Evolutionary conservation across 2,797 vertebrate genomes (phyloP), one percentile per base, ranked within the genome.

Genomic region (Neosilurus hyrtlii): DNA sequence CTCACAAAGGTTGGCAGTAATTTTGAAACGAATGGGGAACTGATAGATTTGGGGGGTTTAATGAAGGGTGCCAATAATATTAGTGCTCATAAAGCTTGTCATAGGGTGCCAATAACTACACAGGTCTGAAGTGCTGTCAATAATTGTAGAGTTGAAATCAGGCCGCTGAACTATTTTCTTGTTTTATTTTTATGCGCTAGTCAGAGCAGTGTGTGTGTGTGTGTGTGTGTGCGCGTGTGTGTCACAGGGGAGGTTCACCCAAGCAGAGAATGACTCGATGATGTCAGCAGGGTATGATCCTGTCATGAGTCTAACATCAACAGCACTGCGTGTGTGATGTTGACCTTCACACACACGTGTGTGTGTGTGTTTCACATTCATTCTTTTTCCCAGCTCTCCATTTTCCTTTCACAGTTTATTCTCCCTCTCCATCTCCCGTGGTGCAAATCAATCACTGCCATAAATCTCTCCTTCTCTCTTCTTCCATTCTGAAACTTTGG

Each of bases 261-360:
- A 26, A 68, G 57, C 22, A 3, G 56, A 61, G 70, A 61, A 79
- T 84, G 84, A 86, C 80, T 75, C 26, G 37, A 79, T 86, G 80
- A 82, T 86, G 84, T 87, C 84, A 86, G 62, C 84, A 80, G 84
- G 43, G 59, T 62, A 82, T 81, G 83, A 86, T 83, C 43, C 49
- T 82, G 80, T 87, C 84, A 87, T 84, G 82, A 77, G 82, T 77
- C 52, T 78, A 79, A 63, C 80, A 77, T 73, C 61, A 72, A 66
- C 80, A 54, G 11, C 49, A 9, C 71, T 56, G 26, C 22, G 15
- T 76, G 70, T 26, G 22, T 84, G 66, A 26, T 26, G 57, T 26
- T 62, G 35, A 37, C 26, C 68, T 72, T 72, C 37, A 52, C 37
- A 51, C 8, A 20, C 16, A 18, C 12, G 30, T 4, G 26, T 57